These are phyloP conservation scores for Callocephalon fimbriatum DNA, from an alignment of 2,113 vertebrate genomes.

Conservation along the genomic window DNA sequence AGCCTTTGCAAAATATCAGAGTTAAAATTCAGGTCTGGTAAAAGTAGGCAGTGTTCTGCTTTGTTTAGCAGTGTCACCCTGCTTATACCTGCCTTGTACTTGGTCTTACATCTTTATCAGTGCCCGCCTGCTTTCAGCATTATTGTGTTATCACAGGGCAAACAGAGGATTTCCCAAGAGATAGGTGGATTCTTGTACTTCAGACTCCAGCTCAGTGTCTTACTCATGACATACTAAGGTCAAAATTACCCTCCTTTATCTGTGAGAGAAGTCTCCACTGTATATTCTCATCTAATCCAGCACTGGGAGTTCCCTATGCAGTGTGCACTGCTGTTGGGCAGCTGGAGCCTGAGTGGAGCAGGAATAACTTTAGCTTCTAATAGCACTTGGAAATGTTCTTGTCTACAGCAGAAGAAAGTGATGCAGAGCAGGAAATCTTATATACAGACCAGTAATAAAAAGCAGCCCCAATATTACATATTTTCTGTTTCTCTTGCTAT, in stretches of 20 bases:
- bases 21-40: conserved; percentile 46
- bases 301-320: not conserved
- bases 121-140: not conserved
- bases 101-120: conserved; percentile 19
- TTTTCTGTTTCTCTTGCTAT: not conserved
- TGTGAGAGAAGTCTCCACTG: not conserved
- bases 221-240: not conserved
- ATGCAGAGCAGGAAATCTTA: not conserved
- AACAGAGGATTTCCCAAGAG: conserved; percentile 70
- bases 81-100: conserved; percentile 26
- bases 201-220: conserved; percentile 43
- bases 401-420: not conserved
- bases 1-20: conserved; percentile 9
- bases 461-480: not conserved
- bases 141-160: conserved; percentile 32
- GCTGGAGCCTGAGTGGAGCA: not conserved
- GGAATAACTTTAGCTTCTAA: not conserved
- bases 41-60: conserved; percentile 26
- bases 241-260: conserved; percentile 6
- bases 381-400: not conserved
- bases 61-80: conserved; percentile 47
- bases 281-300: not conserved
- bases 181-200: conserved; percentile 59
- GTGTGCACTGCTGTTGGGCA: not conserved
- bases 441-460: not conserved